Evolutionary conservation across 2,113 vertebrate genomes (phyloP), one percentile per base, ranked within the genome.

Genomic region (Lota lota): DNA sequence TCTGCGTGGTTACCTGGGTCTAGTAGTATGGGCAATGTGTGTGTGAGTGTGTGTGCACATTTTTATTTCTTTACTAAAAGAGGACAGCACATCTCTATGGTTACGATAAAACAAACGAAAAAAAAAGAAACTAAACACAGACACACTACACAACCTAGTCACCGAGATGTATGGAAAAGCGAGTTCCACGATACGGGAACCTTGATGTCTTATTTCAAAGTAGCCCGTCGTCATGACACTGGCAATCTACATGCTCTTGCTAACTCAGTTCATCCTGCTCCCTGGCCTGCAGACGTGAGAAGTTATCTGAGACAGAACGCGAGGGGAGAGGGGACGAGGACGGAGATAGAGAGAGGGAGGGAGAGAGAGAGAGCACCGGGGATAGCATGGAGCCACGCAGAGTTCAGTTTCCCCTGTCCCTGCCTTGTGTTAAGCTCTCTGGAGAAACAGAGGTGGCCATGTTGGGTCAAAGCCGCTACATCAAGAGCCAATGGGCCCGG

Each of bases 401-500:
- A 78, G 79, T 85, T 80, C 68, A 12, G 79, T 68, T 85, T 86
- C 84, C 51, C 12, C 51, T 53, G 3, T 14, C 51, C 51, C 12
- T 79, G 85, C 84, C 73, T 85, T 74, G 85, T 91, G 88, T 91
- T 92, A 88, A 88, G 88, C 87, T 88, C 87, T 88, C 85, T 88
- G 90, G 86, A 87, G 88, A 88, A 84, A 85, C 84, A 84, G 79
- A 88, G 88, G 83, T 86, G 81, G 83, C 88, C 83, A 83, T 89
- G 90, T 90, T 82, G 87, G 91, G 88, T 91, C 88, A 90, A 84
- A 88, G 77, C 86, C 81, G 82, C 85, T 87, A 90, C 89, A 90
- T 88, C 89, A 88, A 85, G 84, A 84, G 82, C 83, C 70, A 68
- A 73, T 3, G 61, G 86, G 86, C 85, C 86, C 78, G 89, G 86